These are phyloP conservation scores for Eutrigla gurnardus DNA, from an alignment of 2,797 vertebrate species.

Conservation along the genomic window DNA sequence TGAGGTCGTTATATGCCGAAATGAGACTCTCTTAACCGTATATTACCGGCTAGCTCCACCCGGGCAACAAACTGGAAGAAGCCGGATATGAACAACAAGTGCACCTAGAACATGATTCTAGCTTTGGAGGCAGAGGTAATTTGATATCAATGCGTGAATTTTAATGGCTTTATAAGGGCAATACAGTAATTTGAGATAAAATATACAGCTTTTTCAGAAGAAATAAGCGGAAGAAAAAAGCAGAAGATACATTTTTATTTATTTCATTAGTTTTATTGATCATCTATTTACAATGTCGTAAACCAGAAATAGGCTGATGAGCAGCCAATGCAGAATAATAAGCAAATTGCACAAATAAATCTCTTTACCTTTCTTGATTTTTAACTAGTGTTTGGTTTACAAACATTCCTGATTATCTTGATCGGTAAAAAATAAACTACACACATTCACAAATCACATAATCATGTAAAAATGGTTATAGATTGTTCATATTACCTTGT, in stretches of 20 bases:
- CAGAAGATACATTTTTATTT: not conserved
- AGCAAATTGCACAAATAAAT: constrained; percentile 24
- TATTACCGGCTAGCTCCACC: too few relatives aligned
- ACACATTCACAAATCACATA: constrained; percentile 49
- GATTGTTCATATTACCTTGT: constrained; percentile 34
- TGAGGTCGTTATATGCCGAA: too few relatives aligned
- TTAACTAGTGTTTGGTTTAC: not conserved
- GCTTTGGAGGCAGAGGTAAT: too few relatives aligned
- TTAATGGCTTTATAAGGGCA: too few relatives aligned
- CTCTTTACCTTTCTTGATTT: constrained; percentile 15
- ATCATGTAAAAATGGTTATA: constrained; percentile 20
- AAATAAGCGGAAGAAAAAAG: not conserved
- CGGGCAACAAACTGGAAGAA: too few relatives aligned
- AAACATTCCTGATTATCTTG: constrained; percentile 27
- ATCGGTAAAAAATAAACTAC: constrained; percentile 39
- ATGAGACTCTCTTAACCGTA: too few relatives aligned
- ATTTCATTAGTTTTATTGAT: constrained; percentile 44
- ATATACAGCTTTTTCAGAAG: not conserved
- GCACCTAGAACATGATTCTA: too few relatives aligned
- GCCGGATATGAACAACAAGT: too few relatives aligned
- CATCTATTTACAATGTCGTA: constrained; percentile 69
- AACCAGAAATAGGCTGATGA: constrained; percentile 7
- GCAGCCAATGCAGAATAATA: constrained; percentile 9
- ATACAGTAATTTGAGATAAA: too few relatives aligned
- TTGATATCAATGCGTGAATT: too few relatives aligned